Conservation (phyloP, 2,888 invertebrate genomes). For the Diadromus collaris region DNA sequence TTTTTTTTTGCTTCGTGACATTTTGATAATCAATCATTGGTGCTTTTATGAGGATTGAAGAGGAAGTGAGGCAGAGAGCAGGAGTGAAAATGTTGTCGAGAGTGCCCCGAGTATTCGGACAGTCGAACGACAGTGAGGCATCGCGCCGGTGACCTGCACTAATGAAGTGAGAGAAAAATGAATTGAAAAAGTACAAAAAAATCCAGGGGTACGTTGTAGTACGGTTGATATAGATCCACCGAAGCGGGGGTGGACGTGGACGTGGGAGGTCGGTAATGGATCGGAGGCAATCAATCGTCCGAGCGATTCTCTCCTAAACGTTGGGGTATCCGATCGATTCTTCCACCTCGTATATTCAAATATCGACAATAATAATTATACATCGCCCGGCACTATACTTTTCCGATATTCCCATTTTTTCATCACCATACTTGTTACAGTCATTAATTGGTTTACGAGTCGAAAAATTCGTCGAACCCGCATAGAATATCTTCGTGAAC, state of each 20-base stretch:
- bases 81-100: conserved; percentile 6
- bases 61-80: not conserved
- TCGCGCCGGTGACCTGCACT: conserved; percentile 26
- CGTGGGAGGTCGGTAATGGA: conserved; percentile 43
- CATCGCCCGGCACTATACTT: not conserved
- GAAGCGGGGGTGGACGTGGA: conserved; percentile 6
- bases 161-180: conserved; percentile 43
- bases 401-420: not conserved
- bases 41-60: conserved; percentile 13
- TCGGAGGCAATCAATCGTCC: conserved; percentile 45
- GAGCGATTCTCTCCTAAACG: conserved; percentile 34
- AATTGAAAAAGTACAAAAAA: conserved; percentile 25
- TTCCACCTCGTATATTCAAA: conserved; percentile 25
- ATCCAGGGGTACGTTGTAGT: not conserved
- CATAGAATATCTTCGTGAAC: too few species aligned
- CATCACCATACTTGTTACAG: not conserved
- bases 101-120: conserved; percentile 9
- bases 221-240: conserved; percentile 14
- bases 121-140: conserved; percentile 38
- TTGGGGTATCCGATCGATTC: conserved; percentile 36
- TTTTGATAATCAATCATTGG: conserved; percentile 32
- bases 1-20: not conserved
- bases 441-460: not conserved
- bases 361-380: conserved; percentile 36
- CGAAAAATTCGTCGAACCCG: not conserved